Evolutionary conservation across 2,113 vertebrate species (phyloP).

Genomic region (Platycercus adscitus): DNA sequence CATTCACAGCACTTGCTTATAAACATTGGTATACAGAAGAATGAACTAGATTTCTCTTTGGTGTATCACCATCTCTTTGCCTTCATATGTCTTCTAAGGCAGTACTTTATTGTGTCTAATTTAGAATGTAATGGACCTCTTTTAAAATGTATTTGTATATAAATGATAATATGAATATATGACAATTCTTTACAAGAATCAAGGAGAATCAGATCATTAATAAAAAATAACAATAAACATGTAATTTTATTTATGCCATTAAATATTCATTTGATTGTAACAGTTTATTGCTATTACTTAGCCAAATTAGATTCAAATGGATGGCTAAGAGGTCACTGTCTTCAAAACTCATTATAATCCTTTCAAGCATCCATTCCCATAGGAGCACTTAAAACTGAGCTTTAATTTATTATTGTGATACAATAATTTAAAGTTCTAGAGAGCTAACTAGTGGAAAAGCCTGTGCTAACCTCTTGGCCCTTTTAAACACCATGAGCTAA

Average conservation of each 20-base stretch:
- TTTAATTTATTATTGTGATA: not conserved
- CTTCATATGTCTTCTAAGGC: not conserved
- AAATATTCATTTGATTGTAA: not conserved
- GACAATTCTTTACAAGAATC: not conserved
- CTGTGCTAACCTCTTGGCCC: not conserved
- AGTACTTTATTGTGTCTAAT: not conserved
- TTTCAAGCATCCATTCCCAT: not conserved
- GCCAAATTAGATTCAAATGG: conserved; percentile 10
- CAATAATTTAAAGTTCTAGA: not conserved
- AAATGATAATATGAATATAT: not conserved
- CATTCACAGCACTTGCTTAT: not conserved
- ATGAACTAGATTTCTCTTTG: not conserved
- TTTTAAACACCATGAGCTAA: not conserved
- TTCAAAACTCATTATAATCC: not conserved
- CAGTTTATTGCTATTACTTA: conserved; percentile 15
- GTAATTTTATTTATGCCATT: conserved; percentile 3
- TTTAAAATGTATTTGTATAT: not conserved
- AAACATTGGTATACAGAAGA: not conserved
- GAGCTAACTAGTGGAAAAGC: not conserved
- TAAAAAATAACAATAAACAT: not conserved
- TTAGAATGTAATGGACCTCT: not conserved
- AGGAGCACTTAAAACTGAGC: not conserved
- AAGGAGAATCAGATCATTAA: not conserved
- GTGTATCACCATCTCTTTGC: not conserved
- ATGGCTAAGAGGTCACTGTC: not conserved